These are phyloP conservation scores for Carduelis carduelis DNA, from an alignment of 2,797 vertebrate genomes.

Conservation along the genomic window DNA sequence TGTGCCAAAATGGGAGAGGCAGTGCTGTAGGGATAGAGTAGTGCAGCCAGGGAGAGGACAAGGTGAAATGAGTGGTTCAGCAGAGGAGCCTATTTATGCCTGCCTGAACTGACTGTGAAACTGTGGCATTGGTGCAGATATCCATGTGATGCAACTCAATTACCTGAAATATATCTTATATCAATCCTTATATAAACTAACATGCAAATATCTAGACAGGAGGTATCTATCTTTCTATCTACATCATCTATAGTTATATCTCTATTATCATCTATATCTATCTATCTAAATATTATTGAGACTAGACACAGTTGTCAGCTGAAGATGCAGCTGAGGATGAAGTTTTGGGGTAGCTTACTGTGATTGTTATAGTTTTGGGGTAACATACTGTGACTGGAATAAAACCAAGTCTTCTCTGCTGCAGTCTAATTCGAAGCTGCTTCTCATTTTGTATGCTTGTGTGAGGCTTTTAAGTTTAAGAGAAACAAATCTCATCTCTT, in stretches of 20 bases:
- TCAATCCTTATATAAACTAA: not conserved
- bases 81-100: not conserved
- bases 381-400: not conserved
- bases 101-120: not conserved
- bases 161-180: not conserved
- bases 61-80: not conserved
- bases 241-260: not conserved
- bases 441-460: not conserved
- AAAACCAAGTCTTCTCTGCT: not conserved
- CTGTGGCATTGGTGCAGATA: not conserved
- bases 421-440: not conserved
- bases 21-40: accelerated
- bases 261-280: not conserved
- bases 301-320: not conserved
- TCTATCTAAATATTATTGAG: not conserved
- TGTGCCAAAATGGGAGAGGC: not conserved
- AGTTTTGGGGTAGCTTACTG: too few species aligned
- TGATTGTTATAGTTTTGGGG: not conserved
- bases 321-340: too few species aligned
- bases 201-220: not conserved
- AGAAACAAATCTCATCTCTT: conserved; percentile 36
- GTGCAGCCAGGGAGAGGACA: not conserved
- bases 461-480: not conserved
- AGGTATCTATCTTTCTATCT: too few species aligned
- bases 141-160: not conserved